Evolutionary conservation across 2,113 vertebrate genomes (phyloP).

Genomic region (Peromyscus californicus): DNA sequence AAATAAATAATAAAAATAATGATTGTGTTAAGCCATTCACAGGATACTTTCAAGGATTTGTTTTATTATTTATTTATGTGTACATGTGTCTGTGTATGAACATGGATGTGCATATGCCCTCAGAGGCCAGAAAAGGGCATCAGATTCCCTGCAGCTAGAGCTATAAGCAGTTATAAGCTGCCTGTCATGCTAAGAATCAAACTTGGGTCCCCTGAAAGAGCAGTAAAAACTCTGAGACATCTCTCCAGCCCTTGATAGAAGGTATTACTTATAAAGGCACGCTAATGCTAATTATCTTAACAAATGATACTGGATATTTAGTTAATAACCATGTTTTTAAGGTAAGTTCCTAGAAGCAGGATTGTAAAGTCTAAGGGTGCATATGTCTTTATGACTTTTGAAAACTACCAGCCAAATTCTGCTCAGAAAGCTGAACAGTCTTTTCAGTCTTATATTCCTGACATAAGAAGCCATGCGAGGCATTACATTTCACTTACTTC

Average conservation of each 20-base stretch:
- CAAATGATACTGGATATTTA: background rate
- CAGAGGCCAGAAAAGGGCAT: background rate
- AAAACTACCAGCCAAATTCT: background rate
- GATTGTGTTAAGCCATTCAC: background rate
- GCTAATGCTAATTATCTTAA: background rate
- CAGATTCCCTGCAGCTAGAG: too few relatives aligned
- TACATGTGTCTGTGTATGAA: background rate
- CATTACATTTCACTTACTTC: background rate
- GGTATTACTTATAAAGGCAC: background rate
- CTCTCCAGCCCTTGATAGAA: background rate
- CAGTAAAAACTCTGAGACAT: background rate
- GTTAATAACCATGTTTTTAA: background rate
- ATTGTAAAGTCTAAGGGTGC: background rate
- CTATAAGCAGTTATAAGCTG: too few relatives aligned
- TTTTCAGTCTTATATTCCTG: background rate
- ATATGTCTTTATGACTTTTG: background rate
- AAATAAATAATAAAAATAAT: background rate
- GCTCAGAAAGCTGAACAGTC: background rate
- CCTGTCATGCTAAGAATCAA: background rate
- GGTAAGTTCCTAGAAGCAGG: background rate
- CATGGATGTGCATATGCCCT: too few relatives aligned
- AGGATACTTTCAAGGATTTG: background rate
- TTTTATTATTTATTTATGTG: background rate
- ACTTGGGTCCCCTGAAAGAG: background rate
- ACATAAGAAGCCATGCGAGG: background rate